A percentile compares a stretch with the other conserved stretches of the same genome.
phyloP scores from a whole-genome alignment of 2,888 invertebrate genomes.

The Eupithecia vulgata region DNA sequence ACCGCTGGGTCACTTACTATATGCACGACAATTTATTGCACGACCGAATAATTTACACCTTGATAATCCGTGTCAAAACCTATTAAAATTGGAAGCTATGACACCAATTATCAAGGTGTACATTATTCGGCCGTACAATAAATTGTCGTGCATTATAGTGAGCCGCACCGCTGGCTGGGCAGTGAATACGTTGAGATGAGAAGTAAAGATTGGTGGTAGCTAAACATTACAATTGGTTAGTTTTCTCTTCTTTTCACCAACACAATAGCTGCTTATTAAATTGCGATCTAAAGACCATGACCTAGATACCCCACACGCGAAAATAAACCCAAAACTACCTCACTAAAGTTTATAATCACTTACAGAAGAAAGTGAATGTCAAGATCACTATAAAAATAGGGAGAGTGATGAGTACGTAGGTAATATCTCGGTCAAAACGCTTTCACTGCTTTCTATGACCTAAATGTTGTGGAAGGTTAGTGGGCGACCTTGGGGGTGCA shows the following conservation, averaged over 20 bases:
- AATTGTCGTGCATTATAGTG: no score
- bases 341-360: background rate
- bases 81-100: no score
- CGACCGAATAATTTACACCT: no score
- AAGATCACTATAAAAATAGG: constrained; percentile 67
- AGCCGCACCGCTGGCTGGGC: no score
- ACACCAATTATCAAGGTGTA: no score
- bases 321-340: background rate
- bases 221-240: background rate
- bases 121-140: no score
- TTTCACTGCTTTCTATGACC: constrained; percentile 80
- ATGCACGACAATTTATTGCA: no score
- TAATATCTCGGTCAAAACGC: constrained; percentile 74
- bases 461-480: constrained; percentile 74
- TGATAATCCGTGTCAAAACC: no score
- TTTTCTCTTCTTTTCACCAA: background rate
- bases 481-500: constrained; percentile 72
- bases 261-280: background rate
- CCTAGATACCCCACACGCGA: background rate
- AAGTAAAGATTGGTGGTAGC: no score
- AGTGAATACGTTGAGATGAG: no score
- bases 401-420: constrained; percentile 63
- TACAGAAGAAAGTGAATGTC: constrained; percentile 59
- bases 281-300: background rate
- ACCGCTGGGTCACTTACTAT: no score